phyloP scores from a whole-genome alignment of 2,797 vertebrate genomes.

The Strix occidentalis region DNA sequence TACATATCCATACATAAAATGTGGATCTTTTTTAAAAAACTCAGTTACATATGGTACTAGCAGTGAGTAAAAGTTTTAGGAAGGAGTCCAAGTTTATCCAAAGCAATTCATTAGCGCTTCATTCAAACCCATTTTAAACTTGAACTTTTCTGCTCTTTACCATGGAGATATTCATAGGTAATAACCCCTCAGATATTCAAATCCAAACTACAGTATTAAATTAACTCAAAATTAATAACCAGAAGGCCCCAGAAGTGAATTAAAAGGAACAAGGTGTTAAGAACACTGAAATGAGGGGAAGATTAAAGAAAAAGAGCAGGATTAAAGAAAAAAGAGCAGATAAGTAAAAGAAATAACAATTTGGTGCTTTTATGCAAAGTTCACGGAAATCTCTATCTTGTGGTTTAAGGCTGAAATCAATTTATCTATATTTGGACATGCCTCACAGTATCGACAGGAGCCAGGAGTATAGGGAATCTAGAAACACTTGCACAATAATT shows the following conservation, averaged over 20 bases:
- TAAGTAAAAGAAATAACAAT: constrained; percentile 51
- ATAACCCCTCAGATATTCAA: constrained; percentile 3
- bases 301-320: not conserved
- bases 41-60: not conserved
- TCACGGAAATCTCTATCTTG: constrained; percentile 18
- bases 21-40: not conserved
- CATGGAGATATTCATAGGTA: not conserved
- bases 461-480: not conserved
- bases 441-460: not conserved
- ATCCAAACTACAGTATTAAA: constrained; percentile 16
- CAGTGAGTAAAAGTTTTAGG: not conserved
- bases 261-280: not conserved
- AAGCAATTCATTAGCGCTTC: not conserved
- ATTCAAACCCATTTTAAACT: not conserved
- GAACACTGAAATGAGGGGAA: not conserved
- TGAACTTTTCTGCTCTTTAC: not conserved
- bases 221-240: constrained; percentile 32
- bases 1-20: not conserved
- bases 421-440: constrained; percentile 57
- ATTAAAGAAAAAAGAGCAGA: not conserved
- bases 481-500: constrained; percentile 34
- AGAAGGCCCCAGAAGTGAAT: not conserved
- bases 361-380: constrained; percentile 40
- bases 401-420: constrained; percentile 55
- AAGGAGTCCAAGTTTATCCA: not conserved